A percentile compares a stretch with the other conserved stretches of the same genome.
These are phyloP conservation scores for Speoplatyrhinus poulsoni DNA, from an alignment of 2,113 vertebrate species.

Conservation along the genomic window DNA sequence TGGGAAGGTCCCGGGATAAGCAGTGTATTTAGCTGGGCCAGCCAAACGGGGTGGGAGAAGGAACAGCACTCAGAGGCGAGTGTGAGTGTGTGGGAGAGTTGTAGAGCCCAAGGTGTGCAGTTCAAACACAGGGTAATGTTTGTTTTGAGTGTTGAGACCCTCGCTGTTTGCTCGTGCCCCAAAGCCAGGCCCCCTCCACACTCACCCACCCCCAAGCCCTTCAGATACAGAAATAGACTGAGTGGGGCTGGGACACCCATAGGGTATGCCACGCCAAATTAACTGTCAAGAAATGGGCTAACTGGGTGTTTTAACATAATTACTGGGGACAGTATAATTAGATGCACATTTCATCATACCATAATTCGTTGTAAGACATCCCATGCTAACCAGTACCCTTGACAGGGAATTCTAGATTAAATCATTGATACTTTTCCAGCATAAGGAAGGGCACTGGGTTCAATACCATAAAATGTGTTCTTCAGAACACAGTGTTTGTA, in stretches of 20 bases:
- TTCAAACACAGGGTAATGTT: constrained; percentile 78
- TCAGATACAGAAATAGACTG: constrained; percentile 63
- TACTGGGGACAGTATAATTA: constrained; percentile 16
- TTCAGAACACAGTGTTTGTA: constrained; percentile 59
- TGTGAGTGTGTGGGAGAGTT: constrained; percentile 65
- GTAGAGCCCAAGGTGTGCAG: constrained; percentile 69
- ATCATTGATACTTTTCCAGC: constrained; percentile 23
- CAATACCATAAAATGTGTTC: constrained; percentile 65
- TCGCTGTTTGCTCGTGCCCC: constrained; percentile 69
- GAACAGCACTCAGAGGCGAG: constrained; percentile 53
- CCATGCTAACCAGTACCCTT: constrained; percentile 14
- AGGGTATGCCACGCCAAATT: constrained; percentile 34
- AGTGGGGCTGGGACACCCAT: constrained; percentile 57
- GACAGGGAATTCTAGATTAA: constrained; percentile 33
- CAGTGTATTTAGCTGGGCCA: constrained; percentile 64
- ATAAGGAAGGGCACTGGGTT: constrained; percentile 61
- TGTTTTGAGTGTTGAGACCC: constrained; percentile 71
- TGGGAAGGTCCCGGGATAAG: constrained; percentile 63
- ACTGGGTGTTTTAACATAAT: constrained; percentile 17
- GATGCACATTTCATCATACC: constrained; percentile 7
- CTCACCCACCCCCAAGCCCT: constrained; percentile 15
- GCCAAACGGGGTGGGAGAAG: constrained; percentile 55
- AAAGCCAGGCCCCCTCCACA: constrained; percentile 28
- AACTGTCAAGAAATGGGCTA: constrained; percentile 20
- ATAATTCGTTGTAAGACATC: background rate